Percentiles rank a stretch among this genome's conserved stretches.
phyloP scores from a whole-genome alignment of 2,888 invertebrate genomes.

The Caenorhabditis auriculariae region DNA sequence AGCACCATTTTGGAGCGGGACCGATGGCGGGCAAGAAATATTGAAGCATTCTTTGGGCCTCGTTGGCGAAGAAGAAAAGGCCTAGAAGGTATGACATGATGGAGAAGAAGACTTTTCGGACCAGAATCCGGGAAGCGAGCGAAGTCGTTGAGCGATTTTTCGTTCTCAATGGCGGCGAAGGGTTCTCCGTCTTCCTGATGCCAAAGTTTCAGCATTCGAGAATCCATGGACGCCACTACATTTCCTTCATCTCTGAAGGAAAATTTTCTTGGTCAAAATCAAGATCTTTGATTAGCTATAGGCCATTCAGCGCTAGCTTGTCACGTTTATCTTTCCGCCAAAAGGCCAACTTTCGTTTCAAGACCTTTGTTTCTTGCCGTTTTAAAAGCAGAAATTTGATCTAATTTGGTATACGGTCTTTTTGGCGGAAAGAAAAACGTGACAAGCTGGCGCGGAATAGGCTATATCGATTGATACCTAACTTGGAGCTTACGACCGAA shows the following conservation, averaged over 20 bases:
- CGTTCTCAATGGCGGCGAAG: slow-evolving; percentile 85
- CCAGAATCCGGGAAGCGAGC: slow-evolving; percentile 57
- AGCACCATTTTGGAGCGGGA: slow-evolving; percentile 95
- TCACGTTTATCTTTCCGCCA: too few relatives aligned
- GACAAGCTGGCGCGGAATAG: too few relatives aligned
- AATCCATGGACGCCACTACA: slow-evolving; percentile 85
- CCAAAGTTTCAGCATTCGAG: slow-evolving; percentile 86
- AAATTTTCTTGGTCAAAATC: background rate
- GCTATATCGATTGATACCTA: too few relatives aligned
- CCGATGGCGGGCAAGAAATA: slow-evolving; percentile 79
- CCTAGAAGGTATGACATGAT: slow-evolving; percentile 48
- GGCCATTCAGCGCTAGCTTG: too few relatives aligned
- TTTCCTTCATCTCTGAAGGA: slow-evolving; percentile 65
- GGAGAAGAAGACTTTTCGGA: slow-evolving; percentile 4
- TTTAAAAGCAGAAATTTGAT: too few relatives aligned
- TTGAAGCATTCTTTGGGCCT: slow-evolving; percentile 87
- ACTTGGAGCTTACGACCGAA: too few relatives aligned
- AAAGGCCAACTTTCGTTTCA: too few relatives aligned
- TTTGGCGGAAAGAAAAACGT: too few relatives aligned
- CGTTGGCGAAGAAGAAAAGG: slow-evolving; percentile 89
- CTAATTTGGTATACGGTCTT: too few relatives aligned
- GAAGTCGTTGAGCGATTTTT: slow-evolving; percentile 80
- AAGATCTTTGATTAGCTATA: background rate
- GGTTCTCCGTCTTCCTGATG: slow-evolving; percentile 81
- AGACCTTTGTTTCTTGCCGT: too few relatives aligned